These are phyloP conservation scores for human DNA, from an alignment of 2,113 vertebrate genomes.

Conservation along the genomic window DNA sequence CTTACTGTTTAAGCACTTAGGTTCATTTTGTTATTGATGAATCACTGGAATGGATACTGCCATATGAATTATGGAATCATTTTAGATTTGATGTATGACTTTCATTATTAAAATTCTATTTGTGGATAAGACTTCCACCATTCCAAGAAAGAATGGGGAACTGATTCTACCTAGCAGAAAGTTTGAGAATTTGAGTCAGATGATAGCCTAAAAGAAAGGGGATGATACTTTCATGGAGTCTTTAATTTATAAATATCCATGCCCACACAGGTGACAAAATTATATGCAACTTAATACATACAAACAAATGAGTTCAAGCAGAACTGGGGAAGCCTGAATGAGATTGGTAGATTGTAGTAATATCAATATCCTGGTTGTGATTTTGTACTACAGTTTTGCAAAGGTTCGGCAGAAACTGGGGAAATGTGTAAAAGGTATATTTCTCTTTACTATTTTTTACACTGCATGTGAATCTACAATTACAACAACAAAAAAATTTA, in stretches of 20 bases:
- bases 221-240: neutral
- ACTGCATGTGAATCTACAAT: neutral
- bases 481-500: neutral
- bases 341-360: neutral
- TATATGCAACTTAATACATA: neutral
- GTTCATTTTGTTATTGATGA: neutral
- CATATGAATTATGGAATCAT: neutral
- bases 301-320: neutral
- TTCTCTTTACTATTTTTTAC: slow-evolving; percentile 11
- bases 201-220: neutral
- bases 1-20: neutral
- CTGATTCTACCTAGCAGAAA: neutral
- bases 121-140: neutral
- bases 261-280: neutral
- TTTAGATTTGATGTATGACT: slow-evolving; percentile 29
- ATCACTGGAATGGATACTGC: neutral
- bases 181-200: neutral
- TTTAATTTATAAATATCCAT: slow-evolving; percentile 31
- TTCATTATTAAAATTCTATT: slow-evolving; percentile 54
- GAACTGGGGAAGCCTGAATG: neutral
- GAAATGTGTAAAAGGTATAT: neutral
- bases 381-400: neutral
- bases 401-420: neutral
- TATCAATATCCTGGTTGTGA: neutral
- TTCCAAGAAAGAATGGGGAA: slow-evolving; percentile 7